These are phyloP conservation scores for Timema podura DNA, from an alignment of 2,888 invertebrate genomes.

Conservation along the genomic window DNA sequence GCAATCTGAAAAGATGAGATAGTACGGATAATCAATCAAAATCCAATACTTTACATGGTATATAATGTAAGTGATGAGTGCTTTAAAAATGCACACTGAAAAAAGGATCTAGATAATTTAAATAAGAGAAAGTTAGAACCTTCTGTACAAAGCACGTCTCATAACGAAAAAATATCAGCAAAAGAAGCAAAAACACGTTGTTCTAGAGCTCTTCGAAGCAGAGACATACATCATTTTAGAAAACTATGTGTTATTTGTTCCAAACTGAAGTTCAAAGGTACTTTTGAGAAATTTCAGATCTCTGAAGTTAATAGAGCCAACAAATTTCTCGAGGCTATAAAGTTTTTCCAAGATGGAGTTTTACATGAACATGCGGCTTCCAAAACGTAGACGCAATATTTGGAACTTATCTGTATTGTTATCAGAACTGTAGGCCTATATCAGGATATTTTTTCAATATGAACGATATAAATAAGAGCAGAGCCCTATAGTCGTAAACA, in stretches of 20 bases:
- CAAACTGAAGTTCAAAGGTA: neutral
- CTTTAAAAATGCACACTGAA: constrained; percentile 1
- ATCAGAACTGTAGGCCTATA: neutral
- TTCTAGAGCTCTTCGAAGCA: constrained; percentile 1
- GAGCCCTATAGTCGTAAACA: neutral
- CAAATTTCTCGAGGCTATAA: neutral
- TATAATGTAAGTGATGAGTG: neutral
- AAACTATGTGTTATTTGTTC: constrained; percentile 7
- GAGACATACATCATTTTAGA: neutral
- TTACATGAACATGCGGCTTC: constrained; percentile 3
- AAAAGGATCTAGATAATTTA: neutral
- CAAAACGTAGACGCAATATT: neutral
- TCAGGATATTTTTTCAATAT: constrained; percentile 10
- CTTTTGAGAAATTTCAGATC: neutral
- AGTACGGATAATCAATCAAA: neutral
- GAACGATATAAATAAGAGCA: neutral
- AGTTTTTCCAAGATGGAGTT: constrained; percentile 2
- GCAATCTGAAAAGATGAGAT: neutral
- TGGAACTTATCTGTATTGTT: neutral
- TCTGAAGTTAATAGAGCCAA: neutral
- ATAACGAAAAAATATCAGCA: neutral
- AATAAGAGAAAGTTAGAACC: neutral
- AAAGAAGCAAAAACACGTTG: neutral
- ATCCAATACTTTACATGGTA: neutral
- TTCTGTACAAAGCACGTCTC: neutral